Base-by-base conservation (phyloP, 2,113 vertebrate genomes). In the Grus americana region DNA sequence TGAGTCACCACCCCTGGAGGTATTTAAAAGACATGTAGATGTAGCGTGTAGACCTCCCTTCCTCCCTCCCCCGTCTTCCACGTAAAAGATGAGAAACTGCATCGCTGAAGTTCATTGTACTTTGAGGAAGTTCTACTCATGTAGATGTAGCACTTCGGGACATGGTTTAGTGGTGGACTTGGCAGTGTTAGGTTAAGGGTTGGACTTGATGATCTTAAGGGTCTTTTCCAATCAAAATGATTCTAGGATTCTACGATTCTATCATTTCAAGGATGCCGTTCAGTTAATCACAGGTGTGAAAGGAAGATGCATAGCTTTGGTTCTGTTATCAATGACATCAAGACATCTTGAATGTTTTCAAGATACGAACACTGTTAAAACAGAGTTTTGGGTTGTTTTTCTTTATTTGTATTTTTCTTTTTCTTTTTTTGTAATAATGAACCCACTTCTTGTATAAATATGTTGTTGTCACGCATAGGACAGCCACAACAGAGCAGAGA, bases 381-480 rank as follows among this genome's bases (percentile, higher is more conserved):
- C 22, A 34, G 2, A 11, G 15, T 18, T 40, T 65, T 32, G 6
- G 17, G 1, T 14, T 26, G 34, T 7, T 27, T 34, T 42, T 42
- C 38, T 38, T 38, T 38, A 38, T 38, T 38, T 38, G 38, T 38
- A 38, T 38, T 38, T 38, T 38, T 38, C 9, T 42, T 42, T 42
- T 42, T 42, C 12, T 10, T 8, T 46, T 46, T 20, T 5, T 50
- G 11, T 15, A 38, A 14, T 6, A 58, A 30, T 2, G n/a, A 73
- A 23, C 24, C 6, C 32, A 46, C 40, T 42, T 42, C 11, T 42
- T 42, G 40, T 42, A 42, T 42, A 42, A 12, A 42, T 42, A 42
- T 12, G 40, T 42, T 42, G 18, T 12, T 9, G 5, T 5, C 66
- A 5, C 0, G 26, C 4, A 1, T 3, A 36, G 44, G 42, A 42